Evolutionary conservation across 2,888 invertebrate species (phyloP).

Genomic region (Nomada lathburiana): DNA sequence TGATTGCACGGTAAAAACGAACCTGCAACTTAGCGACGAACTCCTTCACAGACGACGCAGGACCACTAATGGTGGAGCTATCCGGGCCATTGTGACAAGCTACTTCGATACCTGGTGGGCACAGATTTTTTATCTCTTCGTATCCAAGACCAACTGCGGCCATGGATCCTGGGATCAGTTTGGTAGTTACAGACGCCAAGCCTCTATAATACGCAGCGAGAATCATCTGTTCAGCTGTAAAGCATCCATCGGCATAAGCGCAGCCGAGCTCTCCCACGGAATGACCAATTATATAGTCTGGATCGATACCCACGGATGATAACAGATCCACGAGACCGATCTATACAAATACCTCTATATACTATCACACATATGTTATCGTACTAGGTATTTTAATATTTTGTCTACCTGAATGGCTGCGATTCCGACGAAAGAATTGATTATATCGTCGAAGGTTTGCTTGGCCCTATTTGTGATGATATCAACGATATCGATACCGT

Average conservation of each 20-base stretch:
- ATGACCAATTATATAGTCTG: conserved; percentile 93
- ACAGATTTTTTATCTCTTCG: conserved; percentile 87
- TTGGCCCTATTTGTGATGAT: conserved; percentile 87
- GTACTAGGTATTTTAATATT: not conserved
- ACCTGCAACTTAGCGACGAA: conserved; percentile 88
- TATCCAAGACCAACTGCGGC: conserved; percentile 92
- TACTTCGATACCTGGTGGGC: conserved; percentile 91
- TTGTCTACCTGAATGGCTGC: conserved; percentile 87
- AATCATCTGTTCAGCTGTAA: conserved; percentile 86
- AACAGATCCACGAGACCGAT: conserved; percentile 89
- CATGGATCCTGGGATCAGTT: conserved; percentile 91
- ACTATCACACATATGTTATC: too few species aligned
- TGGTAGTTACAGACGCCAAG: conserved; percentile 76
- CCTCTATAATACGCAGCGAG: conserved; percentile 79
- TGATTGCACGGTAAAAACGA: not conserved
- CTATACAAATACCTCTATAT: conserved; percentile 71
- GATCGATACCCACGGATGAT: conserved; percentile 86
- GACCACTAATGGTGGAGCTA: conserved; percentile 96
- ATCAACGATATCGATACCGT: conserved; percentile 87
- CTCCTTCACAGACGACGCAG: conserved; percentile 88
- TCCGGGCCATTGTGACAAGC: conserved; percentile 95
- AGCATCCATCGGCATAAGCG: conserved; percentile 96
- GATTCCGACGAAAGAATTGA: conserved; percentile 90
- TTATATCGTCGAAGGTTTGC: conserved; percentile 87
- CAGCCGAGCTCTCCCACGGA: conserved; percentile 98